A percentile compares a stretch with the other conserved stretches of the same genome.
Conservation (phyloP, 2,888 invertebrate genomes). For the Rhyacophila evoluta region DNA sequence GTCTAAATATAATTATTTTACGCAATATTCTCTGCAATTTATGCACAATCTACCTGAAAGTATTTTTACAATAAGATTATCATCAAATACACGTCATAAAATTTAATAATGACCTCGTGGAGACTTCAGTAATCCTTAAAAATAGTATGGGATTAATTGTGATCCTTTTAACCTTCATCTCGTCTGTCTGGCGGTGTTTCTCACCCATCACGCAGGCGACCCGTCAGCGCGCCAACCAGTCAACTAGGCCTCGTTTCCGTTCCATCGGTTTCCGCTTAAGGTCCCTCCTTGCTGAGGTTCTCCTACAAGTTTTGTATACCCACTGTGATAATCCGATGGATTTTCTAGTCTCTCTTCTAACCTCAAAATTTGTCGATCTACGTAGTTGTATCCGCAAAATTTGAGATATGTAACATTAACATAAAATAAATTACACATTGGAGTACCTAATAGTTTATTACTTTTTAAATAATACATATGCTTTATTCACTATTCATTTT, state of each 20-base stretch:
- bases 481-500: no score
- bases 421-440: no score
- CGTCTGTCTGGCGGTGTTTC: not conserved
- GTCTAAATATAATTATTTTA: no score
- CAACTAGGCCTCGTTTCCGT: constrained; percentile 6
- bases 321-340: not conserved
- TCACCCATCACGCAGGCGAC: not conserved
- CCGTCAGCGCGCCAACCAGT: not conserved
- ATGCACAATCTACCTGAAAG: no score
- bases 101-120: not conserved
- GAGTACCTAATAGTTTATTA: no score
- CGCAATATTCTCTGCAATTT: no score
- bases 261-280: constrained; percentile 10
- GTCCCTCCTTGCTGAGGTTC: not conserved
- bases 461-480: no score
- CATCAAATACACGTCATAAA: no score
- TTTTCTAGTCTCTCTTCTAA: not conserved
- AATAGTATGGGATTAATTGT: not conserved
- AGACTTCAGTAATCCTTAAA: not conserved
- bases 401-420: not conserved
- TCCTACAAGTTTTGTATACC: not conserved
- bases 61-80: no score
- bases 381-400: no score
- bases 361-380: not conserved
- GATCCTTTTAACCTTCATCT: not conserved